Percentiles rank a stretch among this genome's conserved stretches.
phyloP scores from a whole-genome alignment of 2,888 invertebrate species.

The Drosophila setosimentum region DNA sequence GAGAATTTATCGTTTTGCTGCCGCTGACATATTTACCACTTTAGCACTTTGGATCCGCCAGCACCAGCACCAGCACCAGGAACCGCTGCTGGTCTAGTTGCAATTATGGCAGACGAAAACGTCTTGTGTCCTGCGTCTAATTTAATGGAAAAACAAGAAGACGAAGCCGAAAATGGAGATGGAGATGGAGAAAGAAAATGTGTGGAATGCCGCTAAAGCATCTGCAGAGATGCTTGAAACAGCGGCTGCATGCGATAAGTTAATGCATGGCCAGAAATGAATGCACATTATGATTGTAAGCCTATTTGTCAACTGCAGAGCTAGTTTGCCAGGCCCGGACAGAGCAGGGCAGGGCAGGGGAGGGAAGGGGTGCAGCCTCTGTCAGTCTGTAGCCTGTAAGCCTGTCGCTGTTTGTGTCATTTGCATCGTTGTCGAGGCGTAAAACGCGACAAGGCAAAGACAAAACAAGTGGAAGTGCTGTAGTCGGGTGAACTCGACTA shows the following conservation, averaged over 20 bases:
- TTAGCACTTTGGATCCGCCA: slow-evolving; percentile 63
- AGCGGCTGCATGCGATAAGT: slow-evolving; percentile 50
- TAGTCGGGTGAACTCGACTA: no score
- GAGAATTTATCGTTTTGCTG: slow-evolving; percentile 77
- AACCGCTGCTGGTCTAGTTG: slow-evolving; percentile 20
- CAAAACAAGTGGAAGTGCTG: no score
- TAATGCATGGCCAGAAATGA: slow-evolving; percentile 53
- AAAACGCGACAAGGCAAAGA: slow-evolving; percentile 57
- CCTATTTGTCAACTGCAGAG: slow-evolving; percentile 67
- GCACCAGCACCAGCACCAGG: background rate
- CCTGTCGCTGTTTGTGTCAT: slow-evolving; percentile 67
- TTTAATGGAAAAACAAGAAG: slow-evolving; percentile 69
- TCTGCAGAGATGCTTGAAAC: slow-evolving; percentile 44
- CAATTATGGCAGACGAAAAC: slow-evolving; percentile 61
- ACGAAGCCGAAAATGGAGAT: background rate
- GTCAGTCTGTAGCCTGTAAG: slow-evolving; percentile 16
- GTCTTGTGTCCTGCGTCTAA: slow-evolving; percentile 69
- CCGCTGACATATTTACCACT: slow-evolving; percentile 82
- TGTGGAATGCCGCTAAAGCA: slow-evolving; percentile 16
- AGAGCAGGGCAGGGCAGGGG: background rate
- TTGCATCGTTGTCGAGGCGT: slow-evolving; percentile 61
- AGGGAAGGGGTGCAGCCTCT: background rate
- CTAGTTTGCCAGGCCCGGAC: background rate
- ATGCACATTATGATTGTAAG: slow-evolving; percentile 73
- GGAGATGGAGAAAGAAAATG: background rate